Base-by-base conservation (phyloP, 2,888 invertebrate species). In the Aleiodes testaceus region DNA sequence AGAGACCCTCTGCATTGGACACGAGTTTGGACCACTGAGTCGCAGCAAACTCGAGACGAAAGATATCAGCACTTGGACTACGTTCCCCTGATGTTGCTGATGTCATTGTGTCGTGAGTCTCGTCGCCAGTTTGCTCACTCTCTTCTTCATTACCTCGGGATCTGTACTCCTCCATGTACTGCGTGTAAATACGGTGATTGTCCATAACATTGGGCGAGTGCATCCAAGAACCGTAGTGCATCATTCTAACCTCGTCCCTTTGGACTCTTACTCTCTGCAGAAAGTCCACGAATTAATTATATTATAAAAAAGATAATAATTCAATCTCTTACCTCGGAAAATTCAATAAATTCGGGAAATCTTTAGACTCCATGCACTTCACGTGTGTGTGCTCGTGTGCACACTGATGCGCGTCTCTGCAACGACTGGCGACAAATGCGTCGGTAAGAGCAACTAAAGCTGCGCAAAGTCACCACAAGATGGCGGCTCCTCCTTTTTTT, bases 1-100 rank as follows among this genome's bases (percentile, higher is more conserved):
- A 94, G n/a, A 96, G 87, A 20, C 94, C 93, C 84, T 95, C 95
- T 1, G 95, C 95, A 89, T 95, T 95, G 3, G 93, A 91, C 5
- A 95, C 95, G 73, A 96, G 86, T 85, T 95, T 95, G 22, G 94
- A 91, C 92, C 95, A 93, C 79, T 95, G 95, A 71, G 93, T 90
- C 12, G 95, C 94, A 12, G 95, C 95, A 89, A 95, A 95, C 85
- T 95, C 94, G 69, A 95, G 87, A 47, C 94, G 93, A 84, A 94
- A 94, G 49, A 89, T 84, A 80, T 90, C 90, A 4, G 84, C 82
- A 74, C 83, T 85, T 2, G 84, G 79, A 70, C 84, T 85, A 12
- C 81, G 79, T 44, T 87, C 85, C 20, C 84, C 84, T 1, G 86
- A 86, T 7, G 84, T 85, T 22, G 84, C 85, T 1, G 84, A 82